A percentile compares a stretch with the other conserved stretches of the same genome.
phyloP scores from a whole-genome alignment of 1,140 invertebrate species.

The Brachionus asplanchnoidis region DNA sequence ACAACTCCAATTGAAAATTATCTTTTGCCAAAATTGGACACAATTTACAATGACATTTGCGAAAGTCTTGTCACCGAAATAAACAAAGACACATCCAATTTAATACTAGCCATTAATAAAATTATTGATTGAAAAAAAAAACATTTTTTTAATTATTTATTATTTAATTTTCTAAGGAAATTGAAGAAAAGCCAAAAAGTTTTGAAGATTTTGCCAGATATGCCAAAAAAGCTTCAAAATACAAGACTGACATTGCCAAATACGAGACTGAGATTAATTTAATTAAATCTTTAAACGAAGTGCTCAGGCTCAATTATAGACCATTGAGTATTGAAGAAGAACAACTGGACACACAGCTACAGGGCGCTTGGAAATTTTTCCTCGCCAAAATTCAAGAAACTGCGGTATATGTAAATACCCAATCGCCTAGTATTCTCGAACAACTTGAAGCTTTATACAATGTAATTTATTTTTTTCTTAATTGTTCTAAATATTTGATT shows the following conservation, averaged over 20 bases:
- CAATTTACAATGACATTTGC: constrained; percentile 52
- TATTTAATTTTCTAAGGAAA: not conserved
- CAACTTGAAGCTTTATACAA: constrained; percentile 50
- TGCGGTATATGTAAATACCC: constrained; percentile 53
- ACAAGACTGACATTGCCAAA: constrained; percentile 50
- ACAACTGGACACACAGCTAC: constrained; percentile 50
- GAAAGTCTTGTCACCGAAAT: constrained; percentile 51
- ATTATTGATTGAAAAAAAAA: constrained; percentile 43
- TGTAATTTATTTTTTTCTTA: constrained; percentile 45
- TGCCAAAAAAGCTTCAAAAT: constrained; percentile 51
- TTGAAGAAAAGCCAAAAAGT: constrained; percentile 28
- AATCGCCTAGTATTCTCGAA: constrained; percentile 52
- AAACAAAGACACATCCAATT: constrained; percentile 46
- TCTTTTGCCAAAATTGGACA: constrained; percentile 50
- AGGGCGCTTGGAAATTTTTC: constrained; percentile 52
- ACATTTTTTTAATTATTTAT: too few relatives aligned
- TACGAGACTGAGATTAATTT: constrained; percentile 53
- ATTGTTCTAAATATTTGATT: not conserved
- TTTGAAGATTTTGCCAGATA: constrained; percentile 52
- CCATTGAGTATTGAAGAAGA: constrained; percentile 53
- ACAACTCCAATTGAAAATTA: constrained; percentile 50
- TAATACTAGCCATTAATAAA: constrained; percentile 50
- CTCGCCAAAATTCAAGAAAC: constrained; percentile 53
- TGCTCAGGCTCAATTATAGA: constrained; percentile 53
- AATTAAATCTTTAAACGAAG: constrained; percentile 56